Evolutionary conservation across 2,888 invertebrate species (phyloP).

Genomic region (Drosophila tripunctata): DNA sequence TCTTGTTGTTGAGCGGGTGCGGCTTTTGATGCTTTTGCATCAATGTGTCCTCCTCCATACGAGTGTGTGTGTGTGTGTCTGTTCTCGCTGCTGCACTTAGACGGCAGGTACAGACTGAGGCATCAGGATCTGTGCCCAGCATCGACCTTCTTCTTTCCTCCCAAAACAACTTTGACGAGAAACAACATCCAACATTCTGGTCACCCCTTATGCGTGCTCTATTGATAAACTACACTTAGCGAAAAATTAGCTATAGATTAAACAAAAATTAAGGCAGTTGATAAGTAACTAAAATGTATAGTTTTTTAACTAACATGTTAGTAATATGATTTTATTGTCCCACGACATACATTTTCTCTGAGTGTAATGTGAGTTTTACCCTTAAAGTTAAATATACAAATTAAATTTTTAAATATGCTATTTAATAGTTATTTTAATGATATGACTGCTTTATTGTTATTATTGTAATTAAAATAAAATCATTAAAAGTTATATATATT

Average conservation of each 20-base stretch:
- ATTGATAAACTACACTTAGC: slow-evolving; percentile 73
- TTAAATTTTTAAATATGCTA: not conserved
- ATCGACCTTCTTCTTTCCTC: slow-evolving; percentile 34
- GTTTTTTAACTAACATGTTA: too few relatives aligned
- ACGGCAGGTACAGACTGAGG: slow-evolving; percentile 60
- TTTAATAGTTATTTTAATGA: not conserved
- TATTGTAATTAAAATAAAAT: too few relatives aligned
- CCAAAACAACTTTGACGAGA: slow-evolving; percentile 62
- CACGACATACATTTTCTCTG: too few relatives aligned
- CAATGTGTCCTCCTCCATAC: slow-evolving; percentile 40
- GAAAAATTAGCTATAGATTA: slow-evolving; percentile 7
- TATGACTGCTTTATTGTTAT: not conserved
- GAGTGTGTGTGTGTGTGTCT: slow-evolving; percentile 30
- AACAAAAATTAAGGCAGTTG: too few relatives aligned
- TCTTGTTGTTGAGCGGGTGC: slow-evolving; percentile 68
- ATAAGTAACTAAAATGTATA: too few relatives aligned
- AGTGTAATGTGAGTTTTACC: too few relatives aligned
- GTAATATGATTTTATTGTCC: too few relatives aligned
- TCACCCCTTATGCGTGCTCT: slow-evolving; percentile 62
- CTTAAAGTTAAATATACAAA: too few relatives aligned
- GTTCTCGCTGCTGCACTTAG: slow-evolving; percentile 67
- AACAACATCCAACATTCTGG: slow-evolving; percentile 58
- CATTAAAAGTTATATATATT: too few relatives aligned
- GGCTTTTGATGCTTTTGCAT: slow-evolving; percentile 74
- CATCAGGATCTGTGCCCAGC: slow-evolving; percentile 36